Evolutionary conservation across 2,888 invertebrate species (phyloP).

Genomic region (Tiliacea citrago): DNA sequence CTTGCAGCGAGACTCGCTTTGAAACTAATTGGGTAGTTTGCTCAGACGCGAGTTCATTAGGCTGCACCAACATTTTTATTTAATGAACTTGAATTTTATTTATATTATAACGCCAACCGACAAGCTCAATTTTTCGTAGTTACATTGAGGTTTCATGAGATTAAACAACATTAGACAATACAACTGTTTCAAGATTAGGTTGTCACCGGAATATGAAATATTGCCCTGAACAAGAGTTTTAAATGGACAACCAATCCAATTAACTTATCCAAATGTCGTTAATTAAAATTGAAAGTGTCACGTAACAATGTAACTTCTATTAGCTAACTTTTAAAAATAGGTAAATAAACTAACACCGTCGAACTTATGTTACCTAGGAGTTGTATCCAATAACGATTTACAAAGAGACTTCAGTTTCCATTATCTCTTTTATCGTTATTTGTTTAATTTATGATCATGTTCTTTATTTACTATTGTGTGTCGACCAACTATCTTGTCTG

Average conservation of each 20-base stretch:
- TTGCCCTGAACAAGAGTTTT: conserved; percentile 8
- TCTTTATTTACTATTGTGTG: not conserved
- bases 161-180: conserved; percentile 25
- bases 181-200: conserved; percentile 25
- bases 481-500: not conserved
- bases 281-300: conserved; percentile 31
- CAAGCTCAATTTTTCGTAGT: conserved; percentile 3
- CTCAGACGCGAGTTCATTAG: conserved; percentile 47
- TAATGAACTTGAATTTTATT: conserved; percentile 25
- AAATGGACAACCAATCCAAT: conserved; percentile 19
- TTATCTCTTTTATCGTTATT: not conserved
- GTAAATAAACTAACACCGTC: conserved; percentile 2
- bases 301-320: conserved; percentile 27
- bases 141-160: conserved; percentile 4
- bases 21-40: conserved; percentile 49
- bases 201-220: not conserved
- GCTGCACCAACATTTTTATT: conserved; percentile 38
- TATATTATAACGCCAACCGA: conserved; percentile 5
- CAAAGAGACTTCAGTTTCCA: not conserved
- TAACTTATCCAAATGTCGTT: conserved; percentile 27
- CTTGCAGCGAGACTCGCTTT: conserved; percentile 13
- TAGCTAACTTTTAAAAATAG: conserved; percentile 1
- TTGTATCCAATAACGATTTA: not conserved
- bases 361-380: not conserved
- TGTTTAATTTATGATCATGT: conserved; percentile 7